phyloP scores from a whole-genome alignment of 2,113 vertebrate genomes.

The Pollachius pollachius region DNA sequence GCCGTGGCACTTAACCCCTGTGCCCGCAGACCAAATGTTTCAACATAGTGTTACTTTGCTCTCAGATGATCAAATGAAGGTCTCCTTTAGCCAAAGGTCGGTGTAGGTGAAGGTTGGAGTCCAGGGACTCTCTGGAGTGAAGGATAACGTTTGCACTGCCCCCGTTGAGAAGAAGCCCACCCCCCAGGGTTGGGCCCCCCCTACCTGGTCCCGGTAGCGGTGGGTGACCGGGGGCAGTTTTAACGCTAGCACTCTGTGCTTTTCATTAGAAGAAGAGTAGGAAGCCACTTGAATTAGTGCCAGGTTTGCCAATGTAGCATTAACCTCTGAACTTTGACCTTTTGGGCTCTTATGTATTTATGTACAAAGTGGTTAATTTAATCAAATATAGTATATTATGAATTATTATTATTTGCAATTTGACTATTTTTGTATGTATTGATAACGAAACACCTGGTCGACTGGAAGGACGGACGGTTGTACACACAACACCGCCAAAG shows the following conservation, averaged over 20 bases:
- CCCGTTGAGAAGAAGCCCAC: constrained; percentile 40
- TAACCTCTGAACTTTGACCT: constrained; percentile 47
- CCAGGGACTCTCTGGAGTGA: constrained; percentile 57
- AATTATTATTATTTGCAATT: constrained; percentile 53
- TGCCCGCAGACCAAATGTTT: constrained; percentile 34
- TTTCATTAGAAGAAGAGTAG: constrained; percentile 29
- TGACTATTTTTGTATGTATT: constrained; percentile 71
- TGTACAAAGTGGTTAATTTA: constrained; percentile 76
- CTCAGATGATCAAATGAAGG: constrained; percentile 23
- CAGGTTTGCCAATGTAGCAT: constrained; percentile 69
- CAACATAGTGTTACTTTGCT: constrained; percentile 26
- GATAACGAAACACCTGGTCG: constrained; percentile 59
- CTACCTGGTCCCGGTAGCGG: constrained; percentile 8
- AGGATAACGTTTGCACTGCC: constrained; percentile 57
- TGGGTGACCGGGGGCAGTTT: constrained; percentile 20
- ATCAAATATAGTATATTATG: constrained; percentile 71
- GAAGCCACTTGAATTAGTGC: constrained; percentile 49
- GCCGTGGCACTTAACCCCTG: constrained; percentile 5
- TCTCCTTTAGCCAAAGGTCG: constrained; percentile 42
- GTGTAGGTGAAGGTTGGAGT: constrained; percentile 17
- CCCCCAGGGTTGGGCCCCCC: constrained; percentile 23
- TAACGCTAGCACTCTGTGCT: constrained; percentile 19
- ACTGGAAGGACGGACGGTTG: constrained; percentile 64
- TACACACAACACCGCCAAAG: constrained; percentile 22
- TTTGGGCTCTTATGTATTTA: constrained; percentile 58